Conservation (phyloP, 2,113 vertebrate genomes). For the Cyprinodon variegatus region DNA sequence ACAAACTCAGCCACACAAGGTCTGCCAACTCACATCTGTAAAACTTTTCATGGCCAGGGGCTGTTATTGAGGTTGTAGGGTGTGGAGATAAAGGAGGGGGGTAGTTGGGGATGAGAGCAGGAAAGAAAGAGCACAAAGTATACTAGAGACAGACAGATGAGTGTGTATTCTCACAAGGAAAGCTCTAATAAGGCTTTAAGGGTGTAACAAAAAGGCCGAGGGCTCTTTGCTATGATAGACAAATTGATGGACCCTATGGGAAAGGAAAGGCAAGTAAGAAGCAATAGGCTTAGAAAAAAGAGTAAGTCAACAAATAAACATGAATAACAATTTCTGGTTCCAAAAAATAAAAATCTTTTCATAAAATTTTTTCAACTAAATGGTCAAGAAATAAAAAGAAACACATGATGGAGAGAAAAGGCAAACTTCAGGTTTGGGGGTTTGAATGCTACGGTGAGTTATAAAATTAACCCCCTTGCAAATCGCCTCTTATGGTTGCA, state of each 20-base stretch:
- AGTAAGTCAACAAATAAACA: no score
- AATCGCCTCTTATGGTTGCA: no score
- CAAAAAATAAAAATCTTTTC: no score
- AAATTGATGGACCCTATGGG: conserved; percentile 25
- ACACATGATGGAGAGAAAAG: no score
- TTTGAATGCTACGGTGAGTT: no score
- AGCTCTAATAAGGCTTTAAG: conserved; percentile 68
- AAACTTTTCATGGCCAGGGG: conserved; percentile 75
- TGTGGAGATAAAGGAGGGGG: conserved; percentile 12
- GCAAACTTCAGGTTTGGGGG: no score
- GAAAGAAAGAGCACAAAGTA: conserved; percentile 23
- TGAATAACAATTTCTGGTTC: no score
- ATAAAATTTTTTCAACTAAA: no score
- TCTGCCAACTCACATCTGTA: conserved; percentile 78
- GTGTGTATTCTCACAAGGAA: conserved; percentile 47
- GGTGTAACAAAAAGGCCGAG: conserved; percentile 57
- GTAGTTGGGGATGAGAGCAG: conserved; percentile 50
- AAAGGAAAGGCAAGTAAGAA: no score
- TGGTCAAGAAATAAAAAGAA: no score
- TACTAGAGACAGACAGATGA: conserved; percentile 34
- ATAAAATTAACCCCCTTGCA: no score
- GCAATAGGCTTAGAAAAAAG: no score
- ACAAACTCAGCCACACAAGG: conserved; percentile 52
- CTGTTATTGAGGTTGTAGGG: conserved; percentile 54
- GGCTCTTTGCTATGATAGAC: conserved; percentile 46